A percentile compares a stretch with the other conserved stretches of the same genome.
phyloP scores from a whole-genome alignment of 1,140 invertebrate species.

The Papilio dardanus region DNA sequence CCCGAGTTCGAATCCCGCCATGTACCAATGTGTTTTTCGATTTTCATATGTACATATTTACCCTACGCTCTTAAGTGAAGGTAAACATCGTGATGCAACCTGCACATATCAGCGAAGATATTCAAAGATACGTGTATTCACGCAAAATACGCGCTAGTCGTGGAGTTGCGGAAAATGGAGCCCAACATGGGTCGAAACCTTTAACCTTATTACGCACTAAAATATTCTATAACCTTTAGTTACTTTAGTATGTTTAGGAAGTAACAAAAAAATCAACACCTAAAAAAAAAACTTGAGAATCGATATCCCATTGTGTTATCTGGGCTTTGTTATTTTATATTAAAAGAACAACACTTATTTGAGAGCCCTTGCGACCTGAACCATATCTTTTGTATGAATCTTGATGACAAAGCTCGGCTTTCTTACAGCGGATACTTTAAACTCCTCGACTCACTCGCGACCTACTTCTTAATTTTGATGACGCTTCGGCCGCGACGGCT shows the following conservation, averaged over 20 bases:
- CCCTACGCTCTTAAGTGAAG: no score
- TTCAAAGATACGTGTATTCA: no score
- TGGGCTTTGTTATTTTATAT: constrained; percentile 35
- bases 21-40: no score
- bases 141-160: no score
- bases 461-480: constrained; percentile 40
- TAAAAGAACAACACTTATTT: constrained; percentile 37
- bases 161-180: no score
- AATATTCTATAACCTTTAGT: no score
- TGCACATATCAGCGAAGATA: no score
- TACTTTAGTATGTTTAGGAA: not conserved
- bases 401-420: constrained; percentile 37
- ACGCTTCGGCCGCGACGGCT: constrained; percentile 36
- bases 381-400: constrained; percentile 38
- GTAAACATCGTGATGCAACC: no score
- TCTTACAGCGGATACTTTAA: constrained; percentile 35
- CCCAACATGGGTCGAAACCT: no score
- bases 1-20: no score
- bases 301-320: constrained; percentile 10
- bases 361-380: constrained; percentile 31
- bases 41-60: no score
- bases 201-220: no score
- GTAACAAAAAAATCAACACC: not conserved
- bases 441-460: constrained; percentile 28
- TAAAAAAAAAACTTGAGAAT: not conserved